phyloP scores from a whole-genome alignment of 2,888 invertebrate species.

The Itoplectis maculator region DNA sequence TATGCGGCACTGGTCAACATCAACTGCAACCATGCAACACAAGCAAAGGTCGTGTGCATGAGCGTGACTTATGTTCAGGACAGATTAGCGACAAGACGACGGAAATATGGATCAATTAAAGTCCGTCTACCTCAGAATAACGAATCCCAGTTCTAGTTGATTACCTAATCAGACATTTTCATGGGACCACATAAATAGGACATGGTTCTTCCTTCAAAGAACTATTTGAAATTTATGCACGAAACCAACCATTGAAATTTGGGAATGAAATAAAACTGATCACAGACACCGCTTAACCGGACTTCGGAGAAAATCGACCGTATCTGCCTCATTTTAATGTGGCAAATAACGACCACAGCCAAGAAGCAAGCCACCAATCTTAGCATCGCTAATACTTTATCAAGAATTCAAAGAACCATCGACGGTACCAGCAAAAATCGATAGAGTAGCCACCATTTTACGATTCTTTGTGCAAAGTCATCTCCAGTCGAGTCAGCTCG shows the following conservation, averaged over 20 bases:
- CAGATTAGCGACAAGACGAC: no score
- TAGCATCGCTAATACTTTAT: not conserved
- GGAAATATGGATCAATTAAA: no score
- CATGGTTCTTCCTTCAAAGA: no score
- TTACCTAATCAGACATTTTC: no score
- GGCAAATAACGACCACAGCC: not conserved
- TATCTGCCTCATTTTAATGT: not conserved
- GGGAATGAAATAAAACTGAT: no score
- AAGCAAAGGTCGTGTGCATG: not conserved
- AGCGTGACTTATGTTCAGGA: not conserved
- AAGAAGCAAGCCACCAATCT: no score
- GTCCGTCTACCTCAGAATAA: no score
- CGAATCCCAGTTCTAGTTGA: no score
- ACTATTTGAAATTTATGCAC: no score
- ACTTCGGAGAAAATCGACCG: not conserved
- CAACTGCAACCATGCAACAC: not conserved
- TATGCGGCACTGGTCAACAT: not conserved
- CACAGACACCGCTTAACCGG: no score
- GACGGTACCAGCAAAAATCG: slow-evolving; percentile 7
- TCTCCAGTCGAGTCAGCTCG: not conserved
- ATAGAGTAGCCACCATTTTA: not conserved
- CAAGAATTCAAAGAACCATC: not conserved
- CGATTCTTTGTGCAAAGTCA: slow-evolving; percentile 2
- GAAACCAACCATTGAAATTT: no score
- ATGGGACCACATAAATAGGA: no score